Percentiles rank a stretch among this genome's conserved stretches.
These are phyloP conservation scores for Heteronetta atricapilla DNA, from an alignment of 2,113 vertebrate species.

Conservation along the genomic window DNA sequence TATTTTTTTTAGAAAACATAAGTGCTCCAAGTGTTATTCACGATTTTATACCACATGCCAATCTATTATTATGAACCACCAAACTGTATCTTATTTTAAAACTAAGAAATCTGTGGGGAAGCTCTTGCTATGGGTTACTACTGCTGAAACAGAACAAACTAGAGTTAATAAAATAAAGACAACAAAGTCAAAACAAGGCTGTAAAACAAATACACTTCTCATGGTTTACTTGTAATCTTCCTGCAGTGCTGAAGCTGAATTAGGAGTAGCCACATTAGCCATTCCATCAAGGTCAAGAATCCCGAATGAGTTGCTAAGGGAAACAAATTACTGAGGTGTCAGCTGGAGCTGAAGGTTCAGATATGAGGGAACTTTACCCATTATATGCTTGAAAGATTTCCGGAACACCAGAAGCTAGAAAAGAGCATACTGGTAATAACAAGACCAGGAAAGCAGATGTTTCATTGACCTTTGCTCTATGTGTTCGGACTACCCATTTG, in stretches of 20 bases:
- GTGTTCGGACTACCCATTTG: background rate
- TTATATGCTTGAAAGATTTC: slow-evolving; percentile 74
- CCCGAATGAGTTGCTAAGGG: slow-evolving; percentile 64
- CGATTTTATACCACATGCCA: background rate
- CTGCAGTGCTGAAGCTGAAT: fast-evolving
- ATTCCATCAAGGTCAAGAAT: slow-evolving; percentile 67
- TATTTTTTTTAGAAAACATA: background rate
- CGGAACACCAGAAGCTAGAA: slow-evolving; percentile 38
- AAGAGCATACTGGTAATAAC: slow-evolving; percentile 54
- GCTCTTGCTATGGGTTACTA: background rate
- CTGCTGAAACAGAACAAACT: background rate
- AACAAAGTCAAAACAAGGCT: background rate
- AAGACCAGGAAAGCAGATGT: slow-evolving; percentile 62
- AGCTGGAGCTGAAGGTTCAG: slow-evolving; percentile 65
- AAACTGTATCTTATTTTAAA: background rate
- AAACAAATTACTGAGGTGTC: slow-evolving; percentile 72
- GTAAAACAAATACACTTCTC: slow-evolving; percentile 7
- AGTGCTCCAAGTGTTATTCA: background rate
- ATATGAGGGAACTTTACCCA: slow-evolving; percentile 62
- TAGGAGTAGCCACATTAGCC: slow-evolving; percentile 40
- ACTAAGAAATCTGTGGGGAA: background rate
- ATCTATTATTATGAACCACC: background rate
- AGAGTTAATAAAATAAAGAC: slow-evolving; percentile 9
- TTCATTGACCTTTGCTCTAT: slow-evolving; percentile 44
- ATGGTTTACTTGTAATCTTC: background rate